These are phyloP conservation scores for Spizella passerina DNA, from an alignment of 2,797 vertebrate genomes.

Conservation along the genomic window DNA sequence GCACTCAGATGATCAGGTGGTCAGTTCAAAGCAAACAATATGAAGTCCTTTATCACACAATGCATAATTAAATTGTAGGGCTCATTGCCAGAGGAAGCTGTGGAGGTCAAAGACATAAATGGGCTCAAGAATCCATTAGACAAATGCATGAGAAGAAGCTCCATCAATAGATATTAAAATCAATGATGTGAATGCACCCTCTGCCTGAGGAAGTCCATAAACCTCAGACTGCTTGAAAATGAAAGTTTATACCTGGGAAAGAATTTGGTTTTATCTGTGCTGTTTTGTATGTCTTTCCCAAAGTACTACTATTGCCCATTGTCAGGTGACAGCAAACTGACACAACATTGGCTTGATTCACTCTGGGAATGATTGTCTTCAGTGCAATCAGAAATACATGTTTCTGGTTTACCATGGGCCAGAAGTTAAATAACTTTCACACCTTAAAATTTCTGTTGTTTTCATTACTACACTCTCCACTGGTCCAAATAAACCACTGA, in stretches of 20 bases:
- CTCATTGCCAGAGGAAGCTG: conserved; percentile 18
- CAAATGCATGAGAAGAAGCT: conserved; percentile 33
- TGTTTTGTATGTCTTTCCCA: background rate
- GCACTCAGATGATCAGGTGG: background rate
- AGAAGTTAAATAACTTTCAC: background rate
- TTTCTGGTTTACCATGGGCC: background rate
- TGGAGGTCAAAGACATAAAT: conserved; percentile 31
- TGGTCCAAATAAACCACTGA: background rate
- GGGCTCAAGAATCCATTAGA: conserved; percentile 50
- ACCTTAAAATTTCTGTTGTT: background rate
- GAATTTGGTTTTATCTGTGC: background rate
- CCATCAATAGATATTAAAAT: conserved; percentile 39
- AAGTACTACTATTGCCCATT: background rate
- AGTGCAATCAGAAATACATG: background rate
- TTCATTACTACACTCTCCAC: background rate
- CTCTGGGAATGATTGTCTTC: background rate
- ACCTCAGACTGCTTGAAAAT: background rate
- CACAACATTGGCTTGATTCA: background rate
- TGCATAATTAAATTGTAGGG: conserved; percentile 47
- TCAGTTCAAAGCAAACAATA: background rate
- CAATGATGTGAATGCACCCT: conserved; percentile 17
- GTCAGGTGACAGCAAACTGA: background rate
- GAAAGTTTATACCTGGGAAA: background rate
- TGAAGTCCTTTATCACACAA: conserved; percentile 20
- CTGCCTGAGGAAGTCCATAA: conserved; percentile 2